These are phyloP conservation scores for Andrena fulva DNA, from an alignment of 2,888 invertebrate genomes.

Conservation along the genomic window DNA sequence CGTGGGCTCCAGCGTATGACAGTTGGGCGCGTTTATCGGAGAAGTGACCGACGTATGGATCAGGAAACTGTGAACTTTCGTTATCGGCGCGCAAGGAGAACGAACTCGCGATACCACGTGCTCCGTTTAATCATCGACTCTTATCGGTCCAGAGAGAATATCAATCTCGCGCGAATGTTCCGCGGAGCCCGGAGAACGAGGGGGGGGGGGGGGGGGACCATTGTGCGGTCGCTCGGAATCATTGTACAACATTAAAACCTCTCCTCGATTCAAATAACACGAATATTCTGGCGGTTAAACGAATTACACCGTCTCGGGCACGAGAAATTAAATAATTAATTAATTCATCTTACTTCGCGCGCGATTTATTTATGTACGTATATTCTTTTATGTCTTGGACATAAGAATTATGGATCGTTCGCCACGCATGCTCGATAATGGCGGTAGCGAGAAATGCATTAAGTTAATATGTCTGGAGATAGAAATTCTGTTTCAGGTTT, in stretches of 20 bases:
- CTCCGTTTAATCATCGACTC: conserved; percentile 25
- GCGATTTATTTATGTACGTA: neutral
- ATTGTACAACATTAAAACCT: neutral
- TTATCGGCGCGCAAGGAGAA: conserved; percentile 62
- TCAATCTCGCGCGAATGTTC: conserved; percentile 4
- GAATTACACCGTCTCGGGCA: too few relatives aligned
- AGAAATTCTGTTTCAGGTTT: neutral
- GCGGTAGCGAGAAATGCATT: neutral
- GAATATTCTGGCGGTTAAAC: too few relatives aligned
- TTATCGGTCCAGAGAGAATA: conserved; percentile 28
- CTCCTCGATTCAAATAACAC: too few relatives aligned
- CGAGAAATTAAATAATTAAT: too few relatives aligned
- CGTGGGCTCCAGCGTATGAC: conserved; percentile 47
- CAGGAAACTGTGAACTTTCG: conserved; percentile 69
- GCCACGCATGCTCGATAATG: neutral
- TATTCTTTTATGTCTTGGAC: neutral
- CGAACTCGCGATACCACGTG: conserved; percentile 58
- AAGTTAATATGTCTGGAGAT: neutral
- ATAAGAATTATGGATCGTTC: neutral
- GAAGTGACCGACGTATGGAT: conserved; percentile 64
- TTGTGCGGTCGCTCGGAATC: neutral
- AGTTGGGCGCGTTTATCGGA: conserved; percentile 57
- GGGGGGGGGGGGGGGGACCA: too few relatives aligned
- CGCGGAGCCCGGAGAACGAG: neutral
- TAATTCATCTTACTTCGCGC: neutral